Evolutionary conservation across 2,113 vertebrate genomes (phyloP), one percentile per base, ranked within the genome.

Genomic region (Numida meleagris): DNA sequence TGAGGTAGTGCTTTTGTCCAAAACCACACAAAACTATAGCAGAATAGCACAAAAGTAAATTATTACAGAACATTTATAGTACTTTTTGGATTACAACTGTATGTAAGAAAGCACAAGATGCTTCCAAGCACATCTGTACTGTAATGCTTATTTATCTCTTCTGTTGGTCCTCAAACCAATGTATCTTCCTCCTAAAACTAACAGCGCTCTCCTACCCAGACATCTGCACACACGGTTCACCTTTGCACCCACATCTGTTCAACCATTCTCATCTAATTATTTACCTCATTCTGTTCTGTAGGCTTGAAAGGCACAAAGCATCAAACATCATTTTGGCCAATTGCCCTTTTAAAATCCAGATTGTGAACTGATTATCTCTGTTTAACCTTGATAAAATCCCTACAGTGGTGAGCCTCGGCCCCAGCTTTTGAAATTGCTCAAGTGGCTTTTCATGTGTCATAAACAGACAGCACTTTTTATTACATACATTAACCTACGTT

Each of bases 381-480:
- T 43, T 70, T 79, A 68, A 96, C 48, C 83, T 88, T 25, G 3
- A 21, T 73, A 73, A 91, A 86, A 72, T 34, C 40, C 40, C 20
- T 36, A 48, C 53, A 81, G 73, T n/a, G 70, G 29, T 73, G 81
- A 78, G 20, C 12, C 59, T 57, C 2, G 0, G 2, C 57, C 81
- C 33, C 51, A 70, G 59, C 38, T 61, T 48, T 45, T 12, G 12
- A 58, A 80, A 15, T 59, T 86, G 23, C 51, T 89, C 31, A 55
- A 51, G 63, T 55, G 43, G 25, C 42, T 91, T 62, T 45, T 82
- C 71, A 48, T 14, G 19, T 67, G 27, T 65, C 72, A 68, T 61
- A 63, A 65, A 50, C 4, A 78, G 34, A 33, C 27, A 83, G 12
- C 27, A 45, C 4, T 63, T 3, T 45, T 82, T 51, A 75, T 75